Evolutionary conservation across 2,113 vertebrate genomes (phyloP).

Genomic region (Hippocampus abdominalis): DNA sequence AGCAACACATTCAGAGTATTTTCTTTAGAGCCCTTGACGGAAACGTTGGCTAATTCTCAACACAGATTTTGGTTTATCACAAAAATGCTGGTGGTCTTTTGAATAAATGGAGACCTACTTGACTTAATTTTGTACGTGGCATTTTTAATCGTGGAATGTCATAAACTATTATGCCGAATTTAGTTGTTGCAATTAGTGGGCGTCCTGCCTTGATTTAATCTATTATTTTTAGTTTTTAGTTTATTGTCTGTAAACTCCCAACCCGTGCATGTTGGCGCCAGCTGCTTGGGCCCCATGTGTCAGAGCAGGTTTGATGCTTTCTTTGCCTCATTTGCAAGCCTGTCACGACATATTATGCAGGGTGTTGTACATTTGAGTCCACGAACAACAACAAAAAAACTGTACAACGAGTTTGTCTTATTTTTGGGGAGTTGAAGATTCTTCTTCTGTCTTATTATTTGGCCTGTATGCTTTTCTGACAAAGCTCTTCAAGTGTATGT

Average conservation of each 20-base stretch:
- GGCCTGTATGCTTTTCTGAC: neutral
- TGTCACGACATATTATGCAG: neutral
- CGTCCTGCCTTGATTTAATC: no score
- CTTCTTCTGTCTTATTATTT: neutral
- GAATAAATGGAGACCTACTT: no score
- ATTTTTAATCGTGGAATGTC: no score
- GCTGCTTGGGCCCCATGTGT: neutral
- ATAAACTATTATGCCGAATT: no score
- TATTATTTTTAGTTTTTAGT: no score
- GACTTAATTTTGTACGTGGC: no score
- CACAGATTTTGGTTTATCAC: no score
- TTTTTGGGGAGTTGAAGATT: neutral
- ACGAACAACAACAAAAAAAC: neutral
- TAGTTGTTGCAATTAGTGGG: neutral
- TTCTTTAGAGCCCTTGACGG: neutral
- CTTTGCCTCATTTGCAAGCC: neutral
- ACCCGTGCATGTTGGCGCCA: neutral
- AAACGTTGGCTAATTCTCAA: neutral
- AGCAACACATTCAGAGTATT: slow-evolving; percentile 2
- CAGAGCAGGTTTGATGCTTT: no score
- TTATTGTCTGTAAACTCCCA: neutral
- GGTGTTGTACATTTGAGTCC: neutral
- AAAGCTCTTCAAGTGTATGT: neutral
- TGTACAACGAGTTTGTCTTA: neutral
- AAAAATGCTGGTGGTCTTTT: no score